Evolutionary conservation across 2,113 vertebrate species (phyloP).

Genomic region (Spizaetus ornatus): DNA sequence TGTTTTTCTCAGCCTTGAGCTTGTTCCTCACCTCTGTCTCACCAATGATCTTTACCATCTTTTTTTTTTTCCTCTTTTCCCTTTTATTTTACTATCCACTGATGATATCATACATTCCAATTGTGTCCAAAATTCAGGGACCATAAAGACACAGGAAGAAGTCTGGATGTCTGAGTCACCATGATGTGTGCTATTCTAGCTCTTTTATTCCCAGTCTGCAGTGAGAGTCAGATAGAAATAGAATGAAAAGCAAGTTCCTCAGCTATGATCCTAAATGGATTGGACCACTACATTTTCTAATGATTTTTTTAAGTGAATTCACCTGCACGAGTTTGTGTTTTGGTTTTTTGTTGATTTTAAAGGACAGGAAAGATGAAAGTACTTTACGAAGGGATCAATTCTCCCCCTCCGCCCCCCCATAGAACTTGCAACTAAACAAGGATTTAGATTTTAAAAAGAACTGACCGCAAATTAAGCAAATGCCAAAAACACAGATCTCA

Average conservation of each 20-base stretch:
- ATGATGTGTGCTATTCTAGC: background rate
- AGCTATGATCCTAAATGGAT: background rate
- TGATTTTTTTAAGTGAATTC: background rate
- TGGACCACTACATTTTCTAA: background rate
- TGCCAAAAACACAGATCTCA: background rate
- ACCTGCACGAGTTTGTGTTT: background rate
- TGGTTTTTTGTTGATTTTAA: background rate
- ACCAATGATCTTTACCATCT: background rate
- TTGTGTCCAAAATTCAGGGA: background rate
- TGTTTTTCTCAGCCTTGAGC: background rate
- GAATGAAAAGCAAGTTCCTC: background rate
- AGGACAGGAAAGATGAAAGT: background rate
- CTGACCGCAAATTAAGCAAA: background rate
- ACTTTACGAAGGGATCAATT: background rate
- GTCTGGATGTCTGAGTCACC: background rate
- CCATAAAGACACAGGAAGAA: background rate
- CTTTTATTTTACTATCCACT: background rate
- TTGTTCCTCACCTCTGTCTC: background rate
- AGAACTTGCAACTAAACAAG: background rate
- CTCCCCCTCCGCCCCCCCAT: fast-evolving
- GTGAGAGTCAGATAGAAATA: background rate
- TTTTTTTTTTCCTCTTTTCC: background rate
- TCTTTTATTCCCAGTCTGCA: background rate
- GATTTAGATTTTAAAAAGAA: background rate
- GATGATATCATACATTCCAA: background rate